Conservation (phyloP, 2,797 vertebrate species). For the Nyctibius grandis region DNA sequence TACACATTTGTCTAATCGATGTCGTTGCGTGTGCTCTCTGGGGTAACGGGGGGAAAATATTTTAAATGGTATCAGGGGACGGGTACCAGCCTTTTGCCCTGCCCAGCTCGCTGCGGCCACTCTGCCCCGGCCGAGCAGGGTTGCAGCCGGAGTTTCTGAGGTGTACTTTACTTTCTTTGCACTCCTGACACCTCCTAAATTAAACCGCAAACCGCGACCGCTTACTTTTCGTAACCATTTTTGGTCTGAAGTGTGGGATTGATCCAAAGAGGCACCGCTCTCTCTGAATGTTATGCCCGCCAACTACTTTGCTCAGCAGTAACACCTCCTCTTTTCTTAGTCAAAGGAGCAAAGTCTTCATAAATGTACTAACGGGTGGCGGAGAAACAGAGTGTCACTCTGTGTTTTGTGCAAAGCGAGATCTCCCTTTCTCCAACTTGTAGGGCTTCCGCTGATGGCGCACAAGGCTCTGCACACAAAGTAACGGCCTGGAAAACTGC, state of each 20-base stretch:
- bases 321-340: not conserved
- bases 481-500: not conserved
- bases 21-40: not conserved
- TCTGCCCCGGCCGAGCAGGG: not conserved
- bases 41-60: not conserved
- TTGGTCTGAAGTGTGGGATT: not conserved
- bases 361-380: not conserved
- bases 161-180: not conserved
- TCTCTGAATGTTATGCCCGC: not conserved
- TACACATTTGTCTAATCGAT: not conserved
- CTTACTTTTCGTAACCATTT: not conserved
- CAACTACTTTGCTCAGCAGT: not conserved
- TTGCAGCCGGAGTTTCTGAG: not conserved
- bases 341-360: not conserved
- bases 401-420: not conserved
- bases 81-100: not conserved
- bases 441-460: not conserved
- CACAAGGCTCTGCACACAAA: not conserved
- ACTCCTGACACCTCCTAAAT: not conserved
- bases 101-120: not conserved
- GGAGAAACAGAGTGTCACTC: not conserved
- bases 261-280: not conserved
- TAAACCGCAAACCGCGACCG: not conserved
- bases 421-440: not conserved
- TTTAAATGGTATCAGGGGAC: not conserved